Evolutionary conservation across 1,140 invertebrate species (phyloP), one percentile per base, ranked within the genome.

Genomic region (Diuraphis noxia): DNA sequence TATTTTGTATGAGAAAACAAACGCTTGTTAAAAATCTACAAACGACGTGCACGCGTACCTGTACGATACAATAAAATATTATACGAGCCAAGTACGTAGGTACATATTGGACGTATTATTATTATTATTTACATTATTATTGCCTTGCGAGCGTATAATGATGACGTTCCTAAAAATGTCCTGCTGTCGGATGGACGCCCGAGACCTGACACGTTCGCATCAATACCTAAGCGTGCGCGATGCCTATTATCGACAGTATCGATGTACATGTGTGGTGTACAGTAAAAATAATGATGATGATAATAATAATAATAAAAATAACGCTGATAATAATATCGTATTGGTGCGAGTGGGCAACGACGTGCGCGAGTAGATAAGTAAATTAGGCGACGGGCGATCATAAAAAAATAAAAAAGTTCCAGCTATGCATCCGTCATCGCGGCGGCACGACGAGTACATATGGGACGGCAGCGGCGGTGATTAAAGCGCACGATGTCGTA

Each of bases 141-240:
- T 72, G 56, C 17, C 56, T 13, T n/a, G n/a, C 56, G n/a, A 72
- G 30, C 13, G 30, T n/a, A n/a, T 72, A 72, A 17, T 17, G 56
- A 72, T 72, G 56, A 72, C 56, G 56, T n/a, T 72, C 34, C 56
- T n/a, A 72, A 72, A n/a, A 72, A 72, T 72, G 56, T 72, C 56
- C 56, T n/a, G 10, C 30, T n/a, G 56, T n/a, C 6, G 21, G 46
- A 21, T 0, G 56, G n/a, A n/a, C 52, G 25, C 52, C 52, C 23
- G 52, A 56, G 52, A 56, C 56, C 10, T 72, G 56, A 72, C 56
- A 72, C 30, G 56, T 72, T 72, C 56, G 30, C 30, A n/a, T n/a
- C n/a, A n/a, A n/a, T n/a, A n/a, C n/a, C n/a, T n/a, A n/a, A 72
- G 56, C 56, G 56, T n/a, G 56, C n/a, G 30, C 30, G 30, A 72